Evolutionary conservation across 2,888 invertebrate genomes (phyloP).

Genomic region (Adelognathus sp.): DNA sequence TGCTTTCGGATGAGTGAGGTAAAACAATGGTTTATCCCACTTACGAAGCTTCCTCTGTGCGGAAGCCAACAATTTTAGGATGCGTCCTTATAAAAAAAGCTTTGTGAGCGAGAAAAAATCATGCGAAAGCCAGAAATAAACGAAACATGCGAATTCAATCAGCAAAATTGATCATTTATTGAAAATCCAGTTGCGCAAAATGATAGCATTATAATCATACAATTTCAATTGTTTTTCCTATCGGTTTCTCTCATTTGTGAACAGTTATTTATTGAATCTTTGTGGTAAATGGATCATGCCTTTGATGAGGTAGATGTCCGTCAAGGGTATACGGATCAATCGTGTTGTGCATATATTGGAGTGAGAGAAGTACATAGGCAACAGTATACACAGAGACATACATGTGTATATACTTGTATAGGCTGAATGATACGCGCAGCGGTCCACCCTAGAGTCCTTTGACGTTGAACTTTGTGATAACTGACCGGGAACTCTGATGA

Average conservation of each 20-base stretch:
- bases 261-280: not conserved
- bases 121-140: too few species aligned
- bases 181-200: too few species aligned
- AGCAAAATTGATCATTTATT: too few species aligned
- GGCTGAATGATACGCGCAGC: not conserved
- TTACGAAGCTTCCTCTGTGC: too few species aligned
- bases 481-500: slow-evolving; percentile 21
- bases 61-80: too few species aligned
- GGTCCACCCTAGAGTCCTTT: slow-evolving; percentile 20
- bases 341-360: not conserved
- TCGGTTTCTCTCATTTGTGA: not conserved
- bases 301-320: not conserved
- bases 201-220: not conserved
- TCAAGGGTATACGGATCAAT: slow-evolving; percentile 6
- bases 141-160: too few species aligned
- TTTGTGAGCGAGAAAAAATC: too few species aligned
- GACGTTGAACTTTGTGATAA: slow-evolving; percentile 35
- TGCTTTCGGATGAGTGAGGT: too few species aligned
- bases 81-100: too few species aligned
- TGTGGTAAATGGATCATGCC: not conserved
- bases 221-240: not conserved
- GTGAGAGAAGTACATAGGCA: not conserved
- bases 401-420: not conserved
- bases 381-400: not conserved
- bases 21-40: too few species aligned